Conservation (phyloP, 2,797 vertebrate species). For the Danionella dracula region DNA sequence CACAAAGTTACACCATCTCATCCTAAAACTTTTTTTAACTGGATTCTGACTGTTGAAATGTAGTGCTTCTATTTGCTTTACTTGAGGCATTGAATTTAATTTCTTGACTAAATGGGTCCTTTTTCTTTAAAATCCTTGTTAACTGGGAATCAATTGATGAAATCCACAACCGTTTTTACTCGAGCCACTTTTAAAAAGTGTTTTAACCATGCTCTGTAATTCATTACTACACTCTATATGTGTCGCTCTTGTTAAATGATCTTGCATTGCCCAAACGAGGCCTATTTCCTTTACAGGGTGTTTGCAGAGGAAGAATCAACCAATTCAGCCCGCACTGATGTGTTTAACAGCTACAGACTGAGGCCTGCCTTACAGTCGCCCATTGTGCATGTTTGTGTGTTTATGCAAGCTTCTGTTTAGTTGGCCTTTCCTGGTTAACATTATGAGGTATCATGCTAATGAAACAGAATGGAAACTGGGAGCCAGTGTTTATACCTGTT, state of each 20-base stretch:
- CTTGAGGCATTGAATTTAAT: too few species aligned
- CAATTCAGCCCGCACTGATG: constrained; percentile 17
- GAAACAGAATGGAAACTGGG: constrained; percentile 47
- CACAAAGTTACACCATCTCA: too few species aligned
- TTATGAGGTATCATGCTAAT: constrained; percentile 35
- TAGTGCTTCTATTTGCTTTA: too few species aligned
- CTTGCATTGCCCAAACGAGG: constrained; percentile 11
- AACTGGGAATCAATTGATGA: too few species aligned
- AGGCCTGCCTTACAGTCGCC: constrained; percentile 9
- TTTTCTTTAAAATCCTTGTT: too few species aligned
- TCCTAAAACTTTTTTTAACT: too few species aligned
- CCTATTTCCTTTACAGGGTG: constrained; percentile 36
- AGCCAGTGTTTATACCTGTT: constrained; percentile 4
- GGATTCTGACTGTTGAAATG: too few species aligned
- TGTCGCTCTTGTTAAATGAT: constrained; percentile 11
- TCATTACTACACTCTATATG: not conserved
- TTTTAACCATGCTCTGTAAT: too few species aligned
- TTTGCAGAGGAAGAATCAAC: constrained; percentile 16
- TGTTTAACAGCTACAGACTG: constrained; percentile 23
- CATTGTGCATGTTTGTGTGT: constrained; percentile 20
- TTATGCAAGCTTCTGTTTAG: constrained; percentile 38
- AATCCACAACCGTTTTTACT: too few species aligned
- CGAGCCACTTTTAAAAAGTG: too few species aligned
- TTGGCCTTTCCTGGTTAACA: constrained; percentile 18
- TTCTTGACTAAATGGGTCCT: too few species aligned